phyloP scores from a whole-genome alignment of 2,113 vertebrate genomes.

The Ailurus styani region DNA sequence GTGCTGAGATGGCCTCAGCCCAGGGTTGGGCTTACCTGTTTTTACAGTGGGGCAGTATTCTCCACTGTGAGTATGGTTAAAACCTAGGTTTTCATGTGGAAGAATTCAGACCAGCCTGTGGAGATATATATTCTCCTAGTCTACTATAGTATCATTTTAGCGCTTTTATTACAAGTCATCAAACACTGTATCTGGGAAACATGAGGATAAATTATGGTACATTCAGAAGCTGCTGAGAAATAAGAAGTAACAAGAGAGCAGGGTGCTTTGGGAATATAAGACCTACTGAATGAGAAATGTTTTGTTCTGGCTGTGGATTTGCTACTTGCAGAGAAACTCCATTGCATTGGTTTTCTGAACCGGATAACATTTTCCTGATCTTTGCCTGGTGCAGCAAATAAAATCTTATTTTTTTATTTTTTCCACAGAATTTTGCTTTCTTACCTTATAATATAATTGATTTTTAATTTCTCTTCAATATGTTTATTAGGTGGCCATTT shows the following conservation, averaged over 20 bases:
- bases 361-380: neutral
- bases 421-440: slow-evolving; percentile 16
- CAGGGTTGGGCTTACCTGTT: neutral
- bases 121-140: neutral
- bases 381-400: neutral
- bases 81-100: neutral
- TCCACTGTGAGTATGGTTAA: neutral
- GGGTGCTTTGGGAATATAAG: neutral
- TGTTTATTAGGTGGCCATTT: neutral
- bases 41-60: neutral
- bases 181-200: slow-evolving; percentile 38
- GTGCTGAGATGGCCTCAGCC: neutral
- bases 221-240: slow-evolving; percentile 62
- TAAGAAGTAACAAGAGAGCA: slow-evolving; percentile 6
- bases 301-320: neutral
- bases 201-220: slow-evolving; percentile 52
- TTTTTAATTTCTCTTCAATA: slow-evolving; percentile 2
- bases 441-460: neutral
- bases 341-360: neutral
- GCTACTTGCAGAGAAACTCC: neutral
- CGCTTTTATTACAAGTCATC: slow-evolving; percentile 11
- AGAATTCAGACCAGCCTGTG: neutral
- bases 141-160: neutral
- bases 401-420: neutral
- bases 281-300: neutral